Evolutionary conservation across 1,140 invertebrate species (phyloP).

Genomic region (Megalopta genalis): DNA sequence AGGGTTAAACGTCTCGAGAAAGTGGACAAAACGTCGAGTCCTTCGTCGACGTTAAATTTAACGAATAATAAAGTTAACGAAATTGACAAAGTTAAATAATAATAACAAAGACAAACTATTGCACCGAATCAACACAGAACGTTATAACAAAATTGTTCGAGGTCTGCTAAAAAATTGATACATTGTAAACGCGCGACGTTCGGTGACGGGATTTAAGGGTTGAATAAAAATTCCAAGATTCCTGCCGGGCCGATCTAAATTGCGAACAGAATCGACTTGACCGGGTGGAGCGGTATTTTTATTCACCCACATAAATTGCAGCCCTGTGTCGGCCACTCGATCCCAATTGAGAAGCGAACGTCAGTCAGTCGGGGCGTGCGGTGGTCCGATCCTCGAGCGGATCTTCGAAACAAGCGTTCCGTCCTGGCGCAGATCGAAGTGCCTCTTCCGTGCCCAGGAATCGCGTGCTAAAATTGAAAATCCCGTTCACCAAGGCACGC

Average conservation of each 20-base stretch:
- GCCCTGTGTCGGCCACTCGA: neutral
- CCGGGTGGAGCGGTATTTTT: neutral
- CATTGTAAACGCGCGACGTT: too few relatives aligned
- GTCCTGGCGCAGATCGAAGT: slow-evolving; percentile 39
- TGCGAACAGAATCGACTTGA: neutral
- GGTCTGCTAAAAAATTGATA: too few relatives aligned
- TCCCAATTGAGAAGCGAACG: slow-evolving; percentile 6
- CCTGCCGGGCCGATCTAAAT: neutral
- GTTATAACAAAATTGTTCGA: too few relatives aligned
- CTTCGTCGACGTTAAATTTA: too few relatives aligned
- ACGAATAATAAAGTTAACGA: too few relatives aligned
- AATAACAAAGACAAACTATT: too few relatives aligned
- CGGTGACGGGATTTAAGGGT: too few relatives aligned
- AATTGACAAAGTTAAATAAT: too few relatives aligned
- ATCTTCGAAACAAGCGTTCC: slow-evolving; percentile 40
- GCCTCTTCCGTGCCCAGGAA: slow-evolving; percentile 42
- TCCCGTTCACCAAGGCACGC: slow-evolving; percentile 58
- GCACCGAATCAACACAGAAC: too few relatives aligned
- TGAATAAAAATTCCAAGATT: neutral
- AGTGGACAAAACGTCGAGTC: too few relatives aligned
- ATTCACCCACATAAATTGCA: neutral
- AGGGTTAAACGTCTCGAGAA: too few relatives aligned
- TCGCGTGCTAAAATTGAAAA: slow-evolving; percentile 60
- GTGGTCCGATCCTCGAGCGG: neutral
- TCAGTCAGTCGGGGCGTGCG: neutral